Conservation (phyloP, 2,113 vertebrate species). For the Oryctolagus cuniculus region DNA sequence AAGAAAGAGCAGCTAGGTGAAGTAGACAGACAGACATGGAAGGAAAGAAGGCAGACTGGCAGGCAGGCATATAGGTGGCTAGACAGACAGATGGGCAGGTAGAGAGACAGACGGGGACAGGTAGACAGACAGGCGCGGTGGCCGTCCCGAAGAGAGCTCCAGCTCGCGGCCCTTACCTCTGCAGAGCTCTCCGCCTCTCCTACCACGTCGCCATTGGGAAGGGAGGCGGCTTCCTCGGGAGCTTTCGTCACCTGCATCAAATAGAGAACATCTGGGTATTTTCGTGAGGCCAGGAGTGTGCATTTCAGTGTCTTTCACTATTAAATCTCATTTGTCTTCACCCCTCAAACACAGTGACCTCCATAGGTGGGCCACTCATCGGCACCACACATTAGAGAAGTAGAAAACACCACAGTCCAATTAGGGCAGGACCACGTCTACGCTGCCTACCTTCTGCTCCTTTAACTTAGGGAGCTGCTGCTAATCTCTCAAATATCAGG, state of each 20-base stretch:
- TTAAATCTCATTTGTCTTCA: not conserved
- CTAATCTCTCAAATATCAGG: not conserved
- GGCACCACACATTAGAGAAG: not conserved
- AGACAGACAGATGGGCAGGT: not conserved
- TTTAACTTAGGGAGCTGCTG: not conserved
- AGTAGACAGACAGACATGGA: not conserved
- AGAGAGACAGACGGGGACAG: not conserved
- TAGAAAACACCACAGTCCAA: not conserved
- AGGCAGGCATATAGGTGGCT: not conserved
- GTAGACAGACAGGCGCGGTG: not conserved
- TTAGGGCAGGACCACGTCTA: not conserved
- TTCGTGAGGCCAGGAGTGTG: not conserved
- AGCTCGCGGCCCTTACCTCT: slow-evolving; percentile 70
- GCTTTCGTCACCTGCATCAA: slow-evolving; percentile 75
- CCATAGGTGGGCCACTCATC: not conserved
- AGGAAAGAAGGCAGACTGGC: not conserved
- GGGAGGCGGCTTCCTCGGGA: slow-evolving; percentile 45
- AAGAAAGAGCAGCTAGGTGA: not conserved
- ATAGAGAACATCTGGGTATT: slow-evolving; percentile 56
- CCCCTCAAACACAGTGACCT: not conserved
- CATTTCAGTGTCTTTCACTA: not conserved
- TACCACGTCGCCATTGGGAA: slow-evolving; percentile 73
- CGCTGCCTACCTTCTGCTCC: not conserved
- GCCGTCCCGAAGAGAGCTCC: not conserved
- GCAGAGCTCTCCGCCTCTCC: slow-evolving; percentile 63